Percentiles rank a stretch among this genome's conserved stretches.
These are phyloP conservation scores for Sipha flava DNA, from an alignment of 1,140 invertebrate genomes.

Conservation along the genomic window DNA sequence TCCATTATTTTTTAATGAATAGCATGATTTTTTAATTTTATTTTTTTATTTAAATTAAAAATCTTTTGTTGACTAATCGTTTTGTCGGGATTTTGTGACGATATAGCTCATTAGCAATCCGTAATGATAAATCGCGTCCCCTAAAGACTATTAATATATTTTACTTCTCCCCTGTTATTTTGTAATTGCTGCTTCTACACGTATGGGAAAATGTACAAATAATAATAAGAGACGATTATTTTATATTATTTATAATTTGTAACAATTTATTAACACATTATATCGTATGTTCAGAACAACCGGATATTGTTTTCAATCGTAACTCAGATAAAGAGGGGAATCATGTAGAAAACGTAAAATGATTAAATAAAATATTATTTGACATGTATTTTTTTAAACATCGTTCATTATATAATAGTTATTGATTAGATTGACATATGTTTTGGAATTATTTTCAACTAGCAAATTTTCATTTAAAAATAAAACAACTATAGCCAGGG, in stretches of 20 bases:
- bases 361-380: not conserved
- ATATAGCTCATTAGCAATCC: not conserved
- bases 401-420: not conserved
- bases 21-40: not conserved
- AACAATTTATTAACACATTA: conserved; percentile 19
- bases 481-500: not conserved
- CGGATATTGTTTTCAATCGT: conserved; percentile 25
- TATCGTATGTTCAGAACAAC: not conserved
- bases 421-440: not conserved
- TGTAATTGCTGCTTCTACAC: not conserved
- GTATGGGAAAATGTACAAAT: not conserved
- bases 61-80: not conserved
- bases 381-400: not conserved
- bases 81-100: not conserved
- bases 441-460: not conserved
- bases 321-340: not conserved
- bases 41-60: not conserved
- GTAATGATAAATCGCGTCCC: not conserved
- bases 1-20: too few relatives aligned
- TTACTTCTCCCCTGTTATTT: not conserved
- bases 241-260: conserved; percentile 9
- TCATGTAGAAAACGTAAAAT: not conserved
- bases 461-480: not conserved
- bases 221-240: not conserved
- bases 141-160: not conserved